Conservation (phyloP, 2,113 vertebrate genomes). For the Chrysemys picta region DNA sequence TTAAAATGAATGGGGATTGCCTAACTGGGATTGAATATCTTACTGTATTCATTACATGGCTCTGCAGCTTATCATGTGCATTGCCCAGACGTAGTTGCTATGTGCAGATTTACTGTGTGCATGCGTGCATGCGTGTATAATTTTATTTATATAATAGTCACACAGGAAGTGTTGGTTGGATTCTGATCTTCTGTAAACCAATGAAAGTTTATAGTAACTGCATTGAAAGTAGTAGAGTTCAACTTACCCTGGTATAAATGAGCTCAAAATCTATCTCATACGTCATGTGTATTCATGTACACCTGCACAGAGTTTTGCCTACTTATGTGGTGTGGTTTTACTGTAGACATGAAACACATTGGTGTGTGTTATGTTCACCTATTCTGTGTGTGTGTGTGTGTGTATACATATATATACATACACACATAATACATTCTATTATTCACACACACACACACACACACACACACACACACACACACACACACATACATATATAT, state of each 20-base stretch:
- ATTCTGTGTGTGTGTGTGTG: neutral
- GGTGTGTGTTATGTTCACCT: neutral
- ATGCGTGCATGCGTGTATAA: accelerated
- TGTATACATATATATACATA: neutral
- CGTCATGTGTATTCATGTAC: neutral
- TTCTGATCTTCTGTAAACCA: neutral
- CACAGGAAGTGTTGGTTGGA: neutral
- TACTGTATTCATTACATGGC: neutral
- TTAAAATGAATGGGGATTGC: neutral
- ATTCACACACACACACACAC: no score
- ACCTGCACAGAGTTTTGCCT: accelerated
- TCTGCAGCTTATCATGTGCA: neutral
- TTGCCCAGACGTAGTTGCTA: accelerated
- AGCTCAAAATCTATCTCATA: neutral
- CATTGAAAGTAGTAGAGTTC: neutral
- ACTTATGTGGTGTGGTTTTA: neutral
- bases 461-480: no score
- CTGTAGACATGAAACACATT: accelerated
- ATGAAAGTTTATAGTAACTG: neutral
- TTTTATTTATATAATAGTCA: neutral
- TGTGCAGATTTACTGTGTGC: accelerated
- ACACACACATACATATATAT: neutral
- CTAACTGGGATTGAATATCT: neutral
- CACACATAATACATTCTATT: no score
- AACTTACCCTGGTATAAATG: neutral